A percentile compares a stretch with the other conserved stretches of the same genome.
phyloP scores from a whole-genome alignment of 2,888 invertebrate genomes.

The Drosophila nr. fundita region DNA sequence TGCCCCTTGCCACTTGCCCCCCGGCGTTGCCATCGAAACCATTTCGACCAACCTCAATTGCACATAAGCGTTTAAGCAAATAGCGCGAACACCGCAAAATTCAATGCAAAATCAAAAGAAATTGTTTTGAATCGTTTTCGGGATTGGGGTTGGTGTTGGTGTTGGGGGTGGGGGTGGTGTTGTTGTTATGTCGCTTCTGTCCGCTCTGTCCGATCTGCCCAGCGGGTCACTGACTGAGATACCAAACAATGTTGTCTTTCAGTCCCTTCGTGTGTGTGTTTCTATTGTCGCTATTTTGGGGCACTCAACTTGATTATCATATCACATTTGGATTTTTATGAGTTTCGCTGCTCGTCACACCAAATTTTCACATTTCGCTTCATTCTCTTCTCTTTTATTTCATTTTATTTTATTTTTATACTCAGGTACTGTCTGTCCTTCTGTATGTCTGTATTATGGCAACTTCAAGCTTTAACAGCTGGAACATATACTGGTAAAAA shows the following conservation, averaged over 20 bases:
- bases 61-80: conserved; percentile 60
- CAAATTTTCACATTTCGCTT: neutral
- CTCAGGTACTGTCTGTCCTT: neutral
- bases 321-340: conserved; percentile 66
- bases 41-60: conserved; percentile 48
- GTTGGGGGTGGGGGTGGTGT: neutral
- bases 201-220: conserved; percentile 12
- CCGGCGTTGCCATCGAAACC: conserved; percentile 7
- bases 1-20: conserved; percentile 6
- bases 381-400: neutral
- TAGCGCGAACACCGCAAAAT: conserved; percentile 49
- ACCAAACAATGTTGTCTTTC: neutral
- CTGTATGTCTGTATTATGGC: neutral
- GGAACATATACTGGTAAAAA: neutral
- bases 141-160: neutral
- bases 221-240: conserved; percentile 43
- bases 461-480: neutral
- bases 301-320: conserved; percentile 75
- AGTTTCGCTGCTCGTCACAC: conserved; percentile 27
- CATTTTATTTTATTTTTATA: neutral
- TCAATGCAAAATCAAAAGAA: conserved; percentile 64
- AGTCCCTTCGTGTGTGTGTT: conserved; percentile 8
- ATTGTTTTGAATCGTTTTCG: conserved; percentile 55
- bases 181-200: conserved; percentile 26
- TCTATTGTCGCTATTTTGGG: conserved; percentile 36